Conservation (phyloP, 1,140 invertebrate genomes). For the Asobara japonica region DNA sequence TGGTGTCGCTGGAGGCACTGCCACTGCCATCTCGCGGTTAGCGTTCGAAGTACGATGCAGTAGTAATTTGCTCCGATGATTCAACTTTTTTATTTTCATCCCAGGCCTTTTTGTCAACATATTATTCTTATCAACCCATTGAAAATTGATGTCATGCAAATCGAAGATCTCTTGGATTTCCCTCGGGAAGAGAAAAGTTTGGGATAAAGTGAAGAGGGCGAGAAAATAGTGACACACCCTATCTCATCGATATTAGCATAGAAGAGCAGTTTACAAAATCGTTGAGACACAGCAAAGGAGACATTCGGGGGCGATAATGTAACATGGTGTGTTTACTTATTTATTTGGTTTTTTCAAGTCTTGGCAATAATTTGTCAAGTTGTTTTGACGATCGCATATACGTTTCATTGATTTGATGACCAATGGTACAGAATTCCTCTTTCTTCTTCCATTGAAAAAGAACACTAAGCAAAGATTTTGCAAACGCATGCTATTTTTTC, state of each 20-base stretch:
- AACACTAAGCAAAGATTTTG: too few species aligned
- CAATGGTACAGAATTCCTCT: too few species aligned
- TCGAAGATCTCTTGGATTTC: not conserved
- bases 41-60: slow-evolving; percentile 30
- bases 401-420: too few species aligned
- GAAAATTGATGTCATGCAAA: slow-evolving; percentile 17
- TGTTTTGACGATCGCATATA: too few species aligned
- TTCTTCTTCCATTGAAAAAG: too few species aligned
- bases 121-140: slow-evolving; percentile 13
- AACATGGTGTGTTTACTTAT: slow-evolving; percentile 42
- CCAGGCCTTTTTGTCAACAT: not conserved
- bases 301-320: slow-evolving; percentile 59
- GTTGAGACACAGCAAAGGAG: slow-evolving; percentile 57
- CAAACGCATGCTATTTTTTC: too few species aligned
- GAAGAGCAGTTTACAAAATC: slow-evolving; percentile 65
- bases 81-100: slow-evolving; percentile 29
- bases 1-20: slow-evolving; percentile 28
- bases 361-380: not conserved
- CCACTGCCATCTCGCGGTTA: slow-evolving; percentile 50
- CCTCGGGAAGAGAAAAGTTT: slow-evolving; percentile 17
- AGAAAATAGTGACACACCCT: slow-evolving; percentile 37
- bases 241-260: slow-evolving; percentile 65
- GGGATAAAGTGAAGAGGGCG: slow-evolving; percentile 10
- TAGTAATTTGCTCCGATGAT: slow-evolving; percentile 33
- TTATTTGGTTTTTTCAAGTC: not conserved